Base-by-base conservation (phyloP, 1,140 invertebrate species). In the Cryptotermes secundus region DNA sequence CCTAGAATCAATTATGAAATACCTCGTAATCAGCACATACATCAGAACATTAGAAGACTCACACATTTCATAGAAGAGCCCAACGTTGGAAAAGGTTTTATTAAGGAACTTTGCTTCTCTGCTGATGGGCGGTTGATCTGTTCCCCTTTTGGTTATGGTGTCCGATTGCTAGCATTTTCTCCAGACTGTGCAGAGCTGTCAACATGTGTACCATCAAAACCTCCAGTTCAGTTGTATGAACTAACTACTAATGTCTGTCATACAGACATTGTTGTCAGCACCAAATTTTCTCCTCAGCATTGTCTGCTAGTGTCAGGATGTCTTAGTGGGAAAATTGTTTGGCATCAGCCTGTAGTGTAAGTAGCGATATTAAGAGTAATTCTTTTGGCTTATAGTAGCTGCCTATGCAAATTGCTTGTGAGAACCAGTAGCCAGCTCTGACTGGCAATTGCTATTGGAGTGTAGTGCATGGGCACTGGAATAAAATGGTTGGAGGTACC, bases 261-360 rank as follows among this genome's bases (percentile, higher is more conserved):
- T 88, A 90, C 92, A 35, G 95, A 97, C 87, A 94, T 96, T 83
- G 97, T 98, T n/a, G 93, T 98, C 34, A 96, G 96, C 88, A 96
- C 96, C 83, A 97, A 96, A 90, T 98, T 98, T 89, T 97, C 95
- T 83, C 97, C 97, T 0, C 92, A 92, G 12, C 95, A 97, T 88
- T 95, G 94, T 87, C 90, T 97, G 85, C 91, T 98, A 12, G 97
- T 97, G 6, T 96, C 96, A 14, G 97, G 97, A 24, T 98, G 97
- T 90, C 92, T 97, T 7, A 93, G 94, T 82, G 97, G 97, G 4
- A 94, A 95, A 87, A 95, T 98, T 81, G 94, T 95, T 42, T 98
- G 97, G 95, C 96, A 98, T 90, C 95, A 97, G 86, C 97, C 97
- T 38, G 83, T 84, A 16, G 38, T 84, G 79, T 84, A 72, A 45